Evolutionary conservation across 2,113 vertebrate species (phyloP).

Genomic region (Sphyrna mokarran): DNA sequence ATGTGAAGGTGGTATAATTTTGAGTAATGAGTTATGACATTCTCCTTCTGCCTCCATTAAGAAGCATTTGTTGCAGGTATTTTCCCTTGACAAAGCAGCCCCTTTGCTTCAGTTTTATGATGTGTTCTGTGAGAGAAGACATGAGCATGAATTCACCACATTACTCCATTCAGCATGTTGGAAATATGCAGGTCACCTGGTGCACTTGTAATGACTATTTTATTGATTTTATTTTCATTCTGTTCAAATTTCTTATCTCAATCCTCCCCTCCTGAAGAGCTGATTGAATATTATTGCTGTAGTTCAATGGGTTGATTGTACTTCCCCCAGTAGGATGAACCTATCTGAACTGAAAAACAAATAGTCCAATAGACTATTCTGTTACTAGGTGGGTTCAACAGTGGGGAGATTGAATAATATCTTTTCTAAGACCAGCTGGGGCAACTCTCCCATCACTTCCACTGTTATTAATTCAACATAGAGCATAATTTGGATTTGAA

Average conservation of each 20-base stretch:
- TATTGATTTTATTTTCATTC: not conserved
- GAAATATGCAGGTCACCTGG: not conserved
- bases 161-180: not conserved
- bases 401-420: not conserved
- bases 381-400: not conserved
- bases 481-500: not conserved
- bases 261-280: not conserved
- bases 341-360: not conserved
- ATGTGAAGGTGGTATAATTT: not conserved
- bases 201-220: not conserved
- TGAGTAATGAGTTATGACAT: not conserved
- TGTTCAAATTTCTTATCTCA: not conserved
- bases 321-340: not conserved
- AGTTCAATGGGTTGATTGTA: not conserved
- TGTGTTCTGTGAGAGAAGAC: not conserved
- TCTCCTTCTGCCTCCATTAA: not conserved
- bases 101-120: not conserved
- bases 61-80: not conserved
- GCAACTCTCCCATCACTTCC: not conserved
- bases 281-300: not conserved
- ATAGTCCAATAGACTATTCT: not conserved
- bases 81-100: not conserved
- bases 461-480: not conserved
- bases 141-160: not conserved
- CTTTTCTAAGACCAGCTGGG: not conserved